Conservation (phyloP, 2,113 vertebrate species). For the Hemiprocne comata region DNA sequence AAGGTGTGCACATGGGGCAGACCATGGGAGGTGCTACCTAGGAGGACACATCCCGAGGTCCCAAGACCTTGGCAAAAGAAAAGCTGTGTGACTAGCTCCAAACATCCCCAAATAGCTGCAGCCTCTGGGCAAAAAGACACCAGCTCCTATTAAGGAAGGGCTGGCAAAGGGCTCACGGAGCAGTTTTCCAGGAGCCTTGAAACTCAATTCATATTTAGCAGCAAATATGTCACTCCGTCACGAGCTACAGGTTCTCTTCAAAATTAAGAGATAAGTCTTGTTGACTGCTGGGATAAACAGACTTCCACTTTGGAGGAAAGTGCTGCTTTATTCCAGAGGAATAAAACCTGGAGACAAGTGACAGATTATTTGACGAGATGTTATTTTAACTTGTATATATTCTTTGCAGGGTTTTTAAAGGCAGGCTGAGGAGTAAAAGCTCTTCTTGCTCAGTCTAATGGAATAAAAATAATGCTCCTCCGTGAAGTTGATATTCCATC, state of each 20-base stretch:
- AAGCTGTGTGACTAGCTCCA: not conserved
- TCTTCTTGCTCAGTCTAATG: not conserved
- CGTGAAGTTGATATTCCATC: not conserved
- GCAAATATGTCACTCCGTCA: not conserved
- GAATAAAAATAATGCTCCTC: not conserved
- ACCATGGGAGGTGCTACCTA: not conserved
- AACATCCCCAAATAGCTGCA: not conserved
- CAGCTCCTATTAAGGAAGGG: not conserved
- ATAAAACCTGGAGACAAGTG: not conserved
- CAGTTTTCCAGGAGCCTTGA: slow-evolving; percentile 17
- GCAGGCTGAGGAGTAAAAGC: not conserved
- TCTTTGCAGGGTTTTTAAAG: not conserved
- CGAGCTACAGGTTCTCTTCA: not conserved
- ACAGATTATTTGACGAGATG: not conserved
- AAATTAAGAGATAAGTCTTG: not conserved
- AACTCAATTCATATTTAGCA: not conserved
- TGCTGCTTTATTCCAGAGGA: not conserved
- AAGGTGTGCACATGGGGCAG: slow-evolving; percentile 22
- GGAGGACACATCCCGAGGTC: not conserved
- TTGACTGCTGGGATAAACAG: not conserved
- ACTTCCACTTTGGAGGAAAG: not conserved
- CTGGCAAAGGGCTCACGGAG: not conserved
- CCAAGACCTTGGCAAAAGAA: not conserved
- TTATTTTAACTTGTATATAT: not conserved
- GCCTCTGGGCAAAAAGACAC: not conserved